A percentile compares a stretch with the other conserved stretches of the same genome.
phyloP scores from a whole-genome alignment of 2,888 invertebrate genomes.

The Odontocolon sp. region DNA sequence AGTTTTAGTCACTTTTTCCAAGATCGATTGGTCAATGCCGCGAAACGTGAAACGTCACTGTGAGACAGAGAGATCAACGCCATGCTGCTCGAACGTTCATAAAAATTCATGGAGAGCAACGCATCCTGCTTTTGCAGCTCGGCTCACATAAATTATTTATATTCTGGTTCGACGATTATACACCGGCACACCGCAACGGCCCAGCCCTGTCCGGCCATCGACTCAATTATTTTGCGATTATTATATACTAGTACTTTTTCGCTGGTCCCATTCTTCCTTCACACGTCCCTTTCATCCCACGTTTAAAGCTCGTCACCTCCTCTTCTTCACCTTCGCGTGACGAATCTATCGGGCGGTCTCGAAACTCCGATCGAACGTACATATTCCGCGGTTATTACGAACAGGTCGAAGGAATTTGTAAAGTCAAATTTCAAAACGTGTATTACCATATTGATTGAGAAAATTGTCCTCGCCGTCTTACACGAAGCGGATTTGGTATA shows the following conservation, averaged over 20 bases:
- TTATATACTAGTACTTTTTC: conserved; percentile 53
- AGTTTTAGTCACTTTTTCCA: conserved; percentile 3
- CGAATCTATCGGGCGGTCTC: conserved; percentile 54
- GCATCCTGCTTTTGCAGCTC: conserved; percentile 38
- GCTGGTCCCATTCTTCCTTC: conserved; percentile 13
- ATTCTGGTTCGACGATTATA: conserved; percentile 61
- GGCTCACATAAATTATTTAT: conserved; percentile 67
- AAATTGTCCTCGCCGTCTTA: conserved; percentile 35
- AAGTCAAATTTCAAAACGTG: conserved; percentile 57
- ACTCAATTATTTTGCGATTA: conserved; percentile 62
- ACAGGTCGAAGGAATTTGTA: conserved; percentile 35
- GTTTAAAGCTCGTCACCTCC: conserved; percentile 14
- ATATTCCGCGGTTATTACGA: conserved; percentile 13
- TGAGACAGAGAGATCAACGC: conserved; percentile 35
- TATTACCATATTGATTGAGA: conserved; percentile 66
- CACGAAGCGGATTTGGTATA: not conserved
- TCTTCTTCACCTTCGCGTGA: conserved; percentile 56
- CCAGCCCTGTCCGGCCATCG: conserved; percentile 38
- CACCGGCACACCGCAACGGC: conserved; percentile 32
- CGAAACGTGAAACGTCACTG: conserved; percentile 47
- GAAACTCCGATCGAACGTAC: conserved; percentile 11
- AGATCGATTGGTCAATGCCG: conserved; percentile 24
- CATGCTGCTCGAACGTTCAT: conserved; percentile 61
- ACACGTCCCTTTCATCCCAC: not conserved
- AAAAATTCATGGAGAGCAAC: conserved; percentile 64